Base-by-base conservation (phyloP, 2,888 invertebrate species). In the Lithodes maja region DNA sequence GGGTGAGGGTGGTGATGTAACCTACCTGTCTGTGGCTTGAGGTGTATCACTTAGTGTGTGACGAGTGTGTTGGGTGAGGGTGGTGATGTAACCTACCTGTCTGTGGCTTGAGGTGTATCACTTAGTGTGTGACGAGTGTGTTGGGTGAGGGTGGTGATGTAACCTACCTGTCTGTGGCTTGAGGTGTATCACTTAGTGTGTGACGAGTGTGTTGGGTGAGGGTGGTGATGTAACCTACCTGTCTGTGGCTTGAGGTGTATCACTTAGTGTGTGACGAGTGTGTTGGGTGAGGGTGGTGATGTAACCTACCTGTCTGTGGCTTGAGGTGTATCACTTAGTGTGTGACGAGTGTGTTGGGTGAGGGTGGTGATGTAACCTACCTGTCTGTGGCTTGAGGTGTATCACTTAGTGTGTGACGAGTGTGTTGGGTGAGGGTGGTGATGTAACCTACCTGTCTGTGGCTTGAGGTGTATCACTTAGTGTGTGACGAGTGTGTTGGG, bases 251-350 rank as follows among this genome's bases (percentile, higher is more conserved):
- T 33, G 33, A 33, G 33, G 33, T 33, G 33, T 33, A 33, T 33
- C 0, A 33, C 33, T 0, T 33, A 33, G 33, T 33, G 33, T 33
- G 33, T 33, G 33, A 33, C 0, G 33, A 0, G 33, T 33, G 33
- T 33, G 33, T 33, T 33, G 33, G 33, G 33, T 33, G 33, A 33
- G 33, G 68, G 9, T 2, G 33, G 7, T 17, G 49, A 81, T 92
- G 33, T 54, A 15, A 9, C 92, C 94, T 94, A 96, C 95, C 95
- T 93, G 95, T 95, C 86, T 94, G 94, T 94, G 95, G 96, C 91
- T 95, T 95, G 93, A 95, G 96, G 92, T 96, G 96, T 3, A 96
- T 95, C 92, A 95, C 95, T 92, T 96, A 96, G 93, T 96, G 96
- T 81, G 83, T 80, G 50, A 91, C 89, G 33, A 0, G 96, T 33